Base-by-base conservation (phyloP, 2,113 vertebrate genomes). In the Euleptes europaea region DNA sequence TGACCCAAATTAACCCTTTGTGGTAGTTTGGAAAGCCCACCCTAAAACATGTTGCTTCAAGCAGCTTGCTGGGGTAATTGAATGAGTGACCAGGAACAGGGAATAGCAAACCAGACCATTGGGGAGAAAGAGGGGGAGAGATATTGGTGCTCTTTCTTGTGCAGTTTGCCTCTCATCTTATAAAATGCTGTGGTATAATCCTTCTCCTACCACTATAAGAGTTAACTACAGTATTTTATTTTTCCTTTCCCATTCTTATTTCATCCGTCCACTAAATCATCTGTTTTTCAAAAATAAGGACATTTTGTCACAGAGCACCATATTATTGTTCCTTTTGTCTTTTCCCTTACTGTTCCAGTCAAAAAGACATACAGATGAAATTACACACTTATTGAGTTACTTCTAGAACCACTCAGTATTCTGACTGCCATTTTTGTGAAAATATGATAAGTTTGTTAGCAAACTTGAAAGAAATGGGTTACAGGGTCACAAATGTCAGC, bases 1-100 rank as follows among this genome's bases (percentile, higher is more conserved):
- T 86, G 67, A 66, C n/a, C 89, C 75, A 82, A 70, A 92, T 85
- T 57, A 87, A 87, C 51, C 28, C 1, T 87, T 73, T 69, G 65
- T 33, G 35, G 12, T 9, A 89, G 71, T 31, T 19, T 81, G 87
- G 1, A 73, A 87, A 84, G 49, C 31, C 13, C 0, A 9, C 0
- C 78, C 60, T 86, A 80, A 83, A 90, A 83, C 12, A 81, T 73
- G 57, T 79, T 35, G 49, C 63, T 38, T 86, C 31, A 83, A 83
- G 81, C 73, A 57, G 73, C 49, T 84, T 86, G 65, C 15, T 13
- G 88, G 76, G 11, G 38, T 63, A 90, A 83, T 35, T 31, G 17
- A 90, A 72, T 23, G 8, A 78, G 83, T 5, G 76, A 35, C 90
- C 21, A 63, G 26, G 42, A 21, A 84, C 80, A 33, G 69, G 35